Conservation (phyloP, 2,113 vertebrate genomes). For the Perca schrenkii region DNA sequence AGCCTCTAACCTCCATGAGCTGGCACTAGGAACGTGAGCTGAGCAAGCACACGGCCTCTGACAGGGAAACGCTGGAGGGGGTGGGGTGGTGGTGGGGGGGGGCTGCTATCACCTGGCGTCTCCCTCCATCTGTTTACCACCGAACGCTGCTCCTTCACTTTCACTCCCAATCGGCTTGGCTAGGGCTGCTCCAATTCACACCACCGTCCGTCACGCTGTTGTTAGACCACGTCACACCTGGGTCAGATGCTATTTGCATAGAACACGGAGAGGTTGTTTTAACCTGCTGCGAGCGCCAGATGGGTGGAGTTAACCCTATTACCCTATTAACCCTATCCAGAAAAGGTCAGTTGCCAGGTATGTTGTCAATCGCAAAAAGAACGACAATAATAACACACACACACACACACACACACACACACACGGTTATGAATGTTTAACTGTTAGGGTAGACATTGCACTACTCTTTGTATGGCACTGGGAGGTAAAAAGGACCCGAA, state of each 20-base stretch:
- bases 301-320: neutral
- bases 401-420: too few relatives aligned
- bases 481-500: neutral
- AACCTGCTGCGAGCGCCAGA: neutral
- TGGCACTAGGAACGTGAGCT: conserved; percentile 38
- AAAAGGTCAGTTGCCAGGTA: neutral
- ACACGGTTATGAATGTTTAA: too few relatives aligned
- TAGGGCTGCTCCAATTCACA: conserved; percentile 34
- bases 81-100: conserved; percentile 10
- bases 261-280: neutral
- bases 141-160: conserved; percentile 68
- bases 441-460: neutral
- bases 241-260: conserved; percentile 15
- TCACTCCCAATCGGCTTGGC: conserved; percentile 50
- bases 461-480: neutral
- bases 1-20: conserved; percentile 71
- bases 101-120: conserved; percentile 68
- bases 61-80: conserved; percentile 49
- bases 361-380: neutral
- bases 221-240: conserved; percentile 5
- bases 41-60: conserved; percentile 54
- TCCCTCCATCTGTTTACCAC: conserved; percentile 89
- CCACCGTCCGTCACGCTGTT: conserved; percentile 2
- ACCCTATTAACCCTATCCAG: neutral
- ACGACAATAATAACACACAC: neutral